Base-by-base conservation (phyloP, 2,888 invertebrate genomes). In the Leucophenga maculata region DNA sequence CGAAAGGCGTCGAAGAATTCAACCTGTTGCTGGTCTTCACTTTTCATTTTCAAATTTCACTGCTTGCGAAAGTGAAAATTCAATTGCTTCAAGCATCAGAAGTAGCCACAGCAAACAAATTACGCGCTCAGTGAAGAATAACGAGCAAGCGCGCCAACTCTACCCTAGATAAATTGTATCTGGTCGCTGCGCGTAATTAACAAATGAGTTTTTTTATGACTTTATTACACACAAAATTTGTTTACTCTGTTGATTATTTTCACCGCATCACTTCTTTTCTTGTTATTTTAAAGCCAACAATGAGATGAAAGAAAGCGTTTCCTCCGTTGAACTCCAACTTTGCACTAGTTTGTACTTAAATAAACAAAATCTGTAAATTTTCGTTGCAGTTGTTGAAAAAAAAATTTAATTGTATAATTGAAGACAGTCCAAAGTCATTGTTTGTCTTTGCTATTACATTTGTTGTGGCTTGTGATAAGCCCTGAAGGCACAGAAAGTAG, bases 31-130 rank as follows among this genome's bases (percentile, higher is more conserved):
- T 39, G 39, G 39, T 6, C 39, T 39, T 39, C 39, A 39, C 39
- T 39, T 39, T 39, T 39, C 39, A 39, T 39, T 11, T 11, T 11
- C 1, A 39, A 39, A 39, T 39, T 9, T 39, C 39, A 6, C 1
- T 39, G 8, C 18, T 68, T 69, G 75, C 69, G 75, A 75, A 75
- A 76, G 80, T 82, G 76, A 79, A 81, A 78, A 80, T 74, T 72
- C 50, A 50, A 50, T 65, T 31, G 50, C 14, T 64, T n/a, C 59
- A 59, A 14, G n/a, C 26, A 3, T 26, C 26, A 26, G 26, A 52
- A 8, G 67, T 65, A 70, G 69, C 65, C 77, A 57, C 39, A 39
- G 39, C 39, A 39, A 3, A 39, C 39, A 39, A 39, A 39, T 39
- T 39, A 39, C 39, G 39, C 39, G 39, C 39, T 39, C 39, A 39